These are phyloP conservation scores for Echinarachnius parma DNA, from an alignment of 53 echinoderm and acorn worm genomes.

Conservation along the genomic window DNA sequence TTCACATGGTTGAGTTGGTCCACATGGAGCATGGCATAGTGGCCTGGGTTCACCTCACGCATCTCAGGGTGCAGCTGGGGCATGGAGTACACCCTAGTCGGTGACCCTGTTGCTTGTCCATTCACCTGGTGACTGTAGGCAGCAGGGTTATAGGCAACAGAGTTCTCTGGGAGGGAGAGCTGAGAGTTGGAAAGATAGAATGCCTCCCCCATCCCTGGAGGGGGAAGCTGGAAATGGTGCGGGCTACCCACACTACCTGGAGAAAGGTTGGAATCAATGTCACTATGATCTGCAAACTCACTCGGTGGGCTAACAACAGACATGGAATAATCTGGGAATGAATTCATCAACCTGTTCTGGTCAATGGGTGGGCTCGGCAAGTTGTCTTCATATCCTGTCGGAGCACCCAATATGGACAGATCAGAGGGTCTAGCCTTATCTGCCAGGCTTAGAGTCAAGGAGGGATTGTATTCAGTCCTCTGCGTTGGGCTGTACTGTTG, in stretches of 20 bases:
- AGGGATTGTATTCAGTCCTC: conserved; percentile 9
- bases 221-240: conserved; percentile 67
- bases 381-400: conserved; percentile 44
- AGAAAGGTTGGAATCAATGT: conserved; percentile 86
- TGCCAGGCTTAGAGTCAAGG: conserved; percentile 22
- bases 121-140: conserved; percentile 37
- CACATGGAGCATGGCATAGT: conserved; percentile 66
- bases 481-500: conserved; percentile 29
- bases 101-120: conserved; percentile 23
- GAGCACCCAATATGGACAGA: conserved; percentile 32
- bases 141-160: conserved; percentile 49
- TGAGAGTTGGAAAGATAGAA: conserved; percentile 48
- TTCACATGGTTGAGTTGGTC: conserved; percentile 63
- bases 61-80: conserved; percentile 71
- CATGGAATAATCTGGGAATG: conserved; percentile 45
- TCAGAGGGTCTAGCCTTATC: conserved; percentile 43
- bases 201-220: conserved; percentile 48
- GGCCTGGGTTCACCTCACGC: conserved; percentile 67
- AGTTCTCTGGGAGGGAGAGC: conserved; percentile 58
- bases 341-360: conserved; percentile 26
- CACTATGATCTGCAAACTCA: conserved; percentile 95
- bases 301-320: conserved; percentile 87
- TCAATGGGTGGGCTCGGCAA: conserved; percentile 26
- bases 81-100: conserved; percentile 48
- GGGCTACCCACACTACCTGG: conserved; percentile 83